Conservation (phyloP, 2,888 invertebrate genomes). For the Papilio protenor region DNA sequence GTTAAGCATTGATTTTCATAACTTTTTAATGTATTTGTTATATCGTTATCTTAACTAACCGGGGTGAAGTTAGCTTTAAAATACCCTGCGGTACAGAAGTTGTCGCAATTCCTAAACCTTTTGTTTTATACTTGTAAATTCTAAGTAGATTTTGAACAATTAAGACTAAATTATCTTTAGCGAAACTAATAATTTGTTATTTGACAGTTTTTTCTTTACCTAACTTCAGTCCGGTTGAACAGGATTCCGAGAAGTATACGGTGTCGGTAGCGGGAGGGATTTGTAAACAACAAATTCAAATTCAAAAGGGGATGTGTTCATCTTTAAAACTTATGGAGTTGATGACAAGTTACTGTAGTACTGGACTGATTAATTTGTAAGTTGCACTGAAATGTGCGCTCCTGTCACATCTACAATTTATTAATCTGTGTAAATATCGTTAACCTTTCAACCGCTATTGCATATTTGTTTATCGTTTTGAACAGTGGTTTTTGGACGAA, state of each 20-base stretch:
- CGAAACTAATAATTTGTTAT: background rate
- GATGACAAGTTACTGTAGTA: slow-evolving; percentile 24
- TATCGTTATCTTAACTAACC: background rate
- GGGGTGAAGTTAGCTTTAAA: slow-evolving; percentile 5
- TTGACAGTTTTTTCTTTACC: background rate
- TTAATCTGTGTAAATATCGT: slow-evolving; percentile 80
- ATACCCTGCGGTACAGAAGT: background rate
- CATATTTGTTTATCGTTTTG: slow-evolving; percentile 50
- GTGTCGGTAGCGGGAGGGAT: background rate
- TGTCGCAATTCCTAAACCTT: background rate
- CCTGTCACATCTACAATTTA: slow-evolving; percentile 65
- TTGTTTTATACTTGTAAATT: background rate
- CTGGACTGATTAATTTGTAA: slow-evolving; percentile 40
- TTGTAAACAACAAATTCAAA: background rate
- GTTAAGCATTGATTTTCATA: slow-evolving; percentile 28
- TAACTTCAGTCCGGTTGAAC: slow-evolving; percentile 20
- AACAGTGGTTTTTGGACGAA: slow-evolving; percentile 51
- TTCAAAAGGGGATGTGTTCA: slow-evolving; percentile 6
- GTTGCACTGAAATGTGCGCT: slow-evolving; percentile 21
- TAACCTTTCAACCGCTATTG: slow-evolving; percentile 73
- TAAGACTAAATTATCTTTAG: too few relatives aligned
- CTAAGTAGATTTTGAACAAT: too few relatives aligned
- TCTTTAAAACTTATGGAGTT: slow-evolving; percentile 1
- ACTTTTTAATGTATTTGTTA: slow-evolving; percentile 28
- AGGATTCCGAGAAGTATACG: slow-evolving; percentile 16